A percentile compares a stretch with the other conserved stretches of the same genome.
These are phyloP conservation scores for Caenorhabditis sinica DNA, from an alignment of 2,888 invertebrate species.

Conservation along the genomic window DNA sequence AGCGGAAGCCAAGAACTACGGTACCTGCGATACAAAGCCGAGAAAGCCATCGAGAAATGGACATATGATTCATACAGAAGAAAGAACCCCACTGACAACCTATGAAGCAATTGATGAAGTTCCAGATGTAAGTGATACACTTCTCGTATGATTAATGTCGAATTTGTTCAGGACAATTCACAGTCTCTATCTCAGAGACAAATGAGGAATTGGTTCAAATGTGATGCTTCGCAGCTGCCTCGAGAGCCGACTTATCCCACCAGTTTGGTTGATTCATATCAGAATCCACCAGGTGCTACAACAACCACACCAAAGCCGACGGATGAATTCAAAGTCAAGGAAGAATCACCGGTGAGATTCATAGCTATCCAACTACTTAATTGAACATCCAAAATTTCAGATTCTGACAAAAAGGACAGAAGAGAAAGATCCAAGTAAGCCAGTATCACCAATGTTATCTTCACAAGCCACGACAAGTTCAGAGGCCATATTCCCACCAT, in stretches of 20 bases:
- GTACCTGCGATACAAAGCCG: conserved; percentile 50
- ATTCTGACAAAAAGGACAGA: conserved; percentile 56
- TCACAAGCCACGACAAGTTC: conserved; percentile 49
- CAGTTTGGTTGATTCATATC: conserved; percentile 52
- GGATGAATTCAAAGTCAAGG: conserved; percentile 29
- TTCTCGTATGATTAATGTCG: not conserved
- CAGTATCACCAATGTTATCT: conserved; percentile 43
- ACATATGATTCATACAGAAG: conserved; percentile 54
- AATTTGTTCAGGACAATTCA: conserved; percentile 47
- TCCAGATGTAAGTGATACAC: conserved; percentile 34
- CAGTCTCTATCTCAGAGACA: conserved; percentile 70
- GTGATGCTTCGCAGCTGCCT: conserved; percentile 81
- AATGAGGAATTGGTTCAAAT: conserved; percentile 80
- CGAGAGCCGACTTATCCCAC: conserved; percentile 73
- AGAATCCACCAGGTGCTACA: conserved; percentile 35
- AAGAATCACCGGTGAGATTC: conserved; percentile 61
- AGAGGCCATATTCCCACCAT: conserved; percentile 61
- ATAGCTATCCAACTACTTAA: not conserved
- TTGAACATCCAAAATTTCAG: conserved; percentile 19
- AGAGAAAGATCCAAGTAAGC: conserved; percentile 31
- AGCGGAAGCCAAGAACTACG: conserved; percentile 58
- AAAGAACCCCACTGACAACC: conserved; percentile 50
- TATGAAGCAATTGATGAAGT: conserved; percentile 63
- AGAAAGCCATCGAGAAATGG: conserved; percentile 62
- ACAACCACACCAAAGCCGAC: conserved; percentile 41